Evolutionary conservation across 2,888 invertebrate species (phyloP), one percentile per base, ranked within the genome.

Genomic region (Chloroclysta siterata): DNA sequence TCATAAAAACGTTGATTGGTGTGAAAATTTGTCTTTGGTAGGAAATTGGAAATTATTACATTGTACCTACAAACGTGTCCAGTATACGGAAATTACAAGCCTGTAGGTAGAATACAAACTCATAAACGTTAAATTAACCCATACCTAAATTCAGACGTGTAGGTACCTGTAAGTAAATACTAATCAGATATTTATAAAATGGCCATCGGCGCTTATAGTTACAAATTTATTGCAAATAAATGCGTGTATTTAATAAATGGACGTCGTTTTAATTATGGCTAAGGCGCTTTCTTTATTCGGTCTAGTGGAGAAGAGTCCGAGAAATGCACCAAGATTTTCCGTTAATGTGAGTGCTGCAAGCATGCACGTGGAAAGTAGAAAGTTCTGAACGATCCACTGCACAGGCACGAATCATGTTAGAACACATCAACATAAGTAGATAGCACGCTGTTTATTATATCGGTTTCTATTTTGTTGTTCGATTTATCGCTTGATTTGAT

Each of bases 331-430:
- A 79, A 89, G 90, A 89, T 90, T 90, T 90, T 89, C 90, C 87
- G 86, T 88, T 87, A 89, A 87, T 86, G 82, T 80, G 81, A 79
- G 80, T 81, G 84, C 87, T 84, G 80, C 80, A 79, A 80, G 74
- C 81, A 82, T 79, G 83, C 80, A 80, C 82, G 82, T 89, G 85
- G 91, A 93, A 93, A 92, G 92, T 93, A 88, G 92, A 93, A 93
- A 93, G 92, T 89, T 84, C 79, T 84, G 81, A 85, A 83, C 91
- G 88, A 90, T 81, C 89, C 89, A 90, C 85, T 90, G 65, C 65
- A 60, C 65, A 90, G 88, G 89, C 89, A 89, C 85, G 87, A 87
- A 87, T 80, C 83, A 78, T 74, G 80, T 78, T 83, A 75, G 74
- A 75, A 76, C 74, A 74, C 72, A 72, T 77, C 75, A 74, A 75